phyloP scores from a whole-genome alignment of 1,140 invertebrate genomes.

The Pseudobourletiella spinata region DNA sequence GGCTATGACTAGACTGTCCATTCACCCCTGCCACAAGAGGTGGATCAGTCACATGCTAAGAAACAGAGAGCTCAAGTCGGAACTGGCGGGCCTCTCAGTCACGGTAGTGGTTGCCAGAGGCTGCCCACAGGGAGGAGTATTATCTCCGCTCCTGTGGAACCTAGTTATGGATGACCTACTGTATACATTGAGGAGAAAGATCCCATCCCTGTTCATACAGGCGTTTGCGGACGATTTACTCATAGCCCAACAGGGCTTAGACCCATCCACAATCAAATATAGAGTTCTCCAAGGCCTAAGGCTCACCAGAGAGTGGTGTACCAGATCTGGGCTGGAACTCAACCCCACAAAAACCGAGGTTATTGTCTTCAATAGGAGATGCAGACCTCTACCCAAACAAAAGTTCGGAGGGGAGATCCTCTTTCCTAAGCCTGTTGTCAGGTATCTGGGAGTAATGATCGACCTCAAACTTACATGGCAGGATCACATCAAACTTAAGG shows the following conservation, averaged over 20 bases:
- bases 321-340: background rate
- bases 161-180: slow-evolving; percentile 7
- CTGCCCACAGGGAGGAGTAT: slow-evolving; percentile 19
- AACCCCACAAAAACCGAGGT: slow-evolving; percentile 6
- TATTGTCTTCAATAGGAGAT: background rate
- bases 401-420: background rate
- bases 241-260: background rate
- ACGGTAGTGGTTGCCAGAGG: background rate
- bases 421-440: background rate
- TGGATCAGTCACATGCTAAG: slow-evolving; percentile 8
- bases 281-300: background rate
- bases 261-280: background rate
- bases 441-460: slow-evolving; percentile 20
- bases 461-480: slow-evolving; percentile 17
- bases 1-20: background rate
- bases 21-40: background rate
- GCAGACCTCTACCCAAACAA: background rate
- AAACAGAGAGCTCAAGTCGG: background rate
- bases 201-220: background rate
- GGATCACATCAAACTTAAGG: background rate
- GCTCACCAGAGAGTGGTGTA: slow-evolving; percentile 12
- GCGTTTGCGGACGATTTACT: slow-evolving; percentile 8
- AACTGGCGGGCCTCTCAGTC: background rate
- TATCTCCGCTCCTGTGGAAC: slow-evolving; percentile 17
- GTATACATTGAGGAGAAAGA: background rate